phyloP scores from a whole-genome alignment of 2,113 vertebrate genomes.

The Plecotus auritus region DNA sequence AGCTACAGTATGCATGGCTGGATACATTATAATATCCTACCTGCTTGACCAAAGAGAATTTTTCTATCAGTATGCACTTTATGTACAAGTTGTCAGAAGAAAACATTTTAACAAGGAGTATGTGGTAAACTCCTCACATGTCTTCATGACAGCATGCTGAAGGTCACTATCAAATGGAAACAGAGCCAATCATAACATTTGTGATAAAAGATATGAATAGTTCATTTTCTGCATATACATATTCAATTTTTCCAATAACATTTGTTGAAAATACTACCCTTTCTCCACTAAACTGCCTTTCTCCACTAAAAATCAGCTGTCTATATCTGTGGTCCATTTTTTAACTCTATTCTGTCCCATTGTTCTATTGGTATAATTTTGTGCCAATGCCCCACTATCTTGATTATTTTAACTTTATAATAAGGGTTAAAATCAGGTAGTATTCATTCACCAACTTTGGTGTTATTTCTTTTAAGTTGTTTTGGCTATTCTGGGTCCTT shows the following conservation, averaged over 20 bases:
- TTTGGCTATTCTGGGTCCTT: not conserved
- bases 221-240: not conserved
- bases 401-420: not conserved
- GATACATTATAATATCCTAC: not conserved
- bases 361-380: not conserved
- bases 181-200: not conserved
- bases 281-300: not conserved
- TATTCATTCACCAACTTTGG: not conserved
- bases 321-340: not conserved
- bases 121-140: not conserved
- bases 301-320: not conserved
- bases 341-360: not conserved
- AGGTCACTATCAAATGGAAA: not conserved
- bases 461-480: not conserved
- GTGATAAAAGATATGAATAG: not conserved
- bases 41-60: not conserved
- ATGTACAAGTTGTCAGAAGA: not conserved
- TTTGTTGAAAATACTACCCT: not conserved
- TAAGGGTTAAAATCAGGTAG: not conserved
- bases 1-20: not conserved
- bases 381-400: not conserved
- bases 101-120: not conserved
- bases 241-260: not conserved
- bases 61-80: not conserved
- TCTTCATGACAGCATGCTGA: not conserved